Conservation (phyloP, 2,888 invertebrate genomes). For the Baronia brevicornis region DNA sequence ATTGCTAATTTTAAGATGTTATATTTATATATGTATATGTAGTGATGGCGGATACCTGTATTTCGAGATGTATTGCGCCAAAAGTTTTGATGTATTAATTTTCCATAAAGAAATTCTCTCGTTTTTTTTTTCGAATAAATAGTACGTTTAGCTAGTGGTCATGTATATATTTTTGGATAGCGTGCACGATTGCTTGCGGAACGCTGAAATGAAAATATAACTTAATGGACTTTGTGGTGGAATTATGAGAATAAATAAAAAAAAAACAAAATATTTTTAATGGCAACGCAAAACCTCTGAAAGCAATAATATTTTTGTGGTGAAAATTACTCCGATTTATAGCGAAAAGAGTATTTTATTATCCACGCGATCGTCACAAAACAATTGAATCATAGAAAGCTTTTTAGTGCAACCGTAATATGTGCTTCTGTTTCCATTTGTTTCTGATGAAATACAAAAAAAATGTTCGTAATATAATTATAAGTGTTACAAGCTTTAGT, state of each 20-base stretch:
- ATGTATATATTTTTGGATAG: slow-evolving; percentile 70
- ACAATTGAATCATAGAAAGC: slow-evolving; percentile 46
- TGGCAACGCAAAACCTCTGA: slow-evolving; percentile 58
- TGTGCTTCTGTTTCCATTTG: slow-evolving; percentile 36
- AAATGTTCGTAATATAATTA: too few species aligned
- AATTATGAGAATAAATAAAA: slow-evolving; percentile 27
- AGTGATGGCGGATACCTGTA: slow-evolving; percentile 72
- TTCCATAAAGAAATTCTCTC: slow-evolving; percentile 63
- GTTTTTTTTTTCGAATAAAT: slow-evolving; percentile 49
- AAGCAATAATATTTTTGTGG: slow-evolving; percentile 73
- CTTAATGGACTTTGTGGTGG: slow-evolving; percentile 29
- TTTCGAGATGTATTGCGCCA: slow-evolving; percentile 72
- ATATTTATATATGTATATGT: slow-evolving; percentile 76
- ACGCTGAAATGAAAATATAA: slow-evolving; percentile 45
- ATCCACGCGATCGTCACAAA: slow-evolving; percentile 59
- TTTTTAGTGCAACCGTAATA: slow-evolving; percentile 50
- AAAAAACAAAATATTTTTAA: slow-evolving; percentile 54
- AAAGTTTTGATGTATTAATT: slow-evolving; percentile 75
- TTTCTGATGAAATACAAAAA: slow-evolving; percentile 12
- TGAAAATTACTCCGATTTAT: slow-evolving; percentile 48
- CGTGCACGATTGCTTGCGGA: slow-evolving; percentile 67
- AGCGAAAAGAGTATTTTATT: slow-evolving; percentile 61
- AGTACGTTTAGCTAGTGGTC: slow-evolving; percentile 73
- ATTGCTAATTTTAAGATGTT: slow-evolving; percentile 76
- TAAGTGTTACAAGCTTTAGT: too few species aligned